Evolutionary conservation across 1,140 invertebrate genomes (phyloP).

Genomic region (Neocloeon triangulifer): DNA sequence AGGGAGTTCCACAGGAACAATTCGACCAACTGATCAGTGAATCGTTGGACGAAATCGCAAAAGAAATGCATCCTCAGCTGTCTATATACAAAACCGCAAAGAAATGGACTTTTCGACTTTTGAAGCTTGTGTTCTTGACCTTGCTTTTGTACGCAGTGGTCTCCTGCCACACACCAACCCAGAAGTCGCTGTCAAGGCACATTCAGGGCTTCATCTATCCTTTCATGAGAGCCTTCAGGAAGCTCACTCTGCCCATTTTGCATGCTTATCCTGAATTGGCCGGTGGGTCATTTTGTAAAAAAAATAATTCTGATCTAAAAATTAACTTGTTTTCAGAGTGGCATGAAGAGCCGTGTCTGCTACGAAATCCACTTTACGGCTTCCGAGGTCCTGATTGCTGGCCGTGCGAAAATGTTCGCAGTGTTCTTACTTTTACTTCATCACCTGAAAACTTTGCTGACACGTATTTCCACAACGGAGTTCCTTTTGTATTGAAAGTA

Average conservation of each 20-base stretch:
- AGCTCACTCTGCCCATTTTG: constrained; percentile 34
- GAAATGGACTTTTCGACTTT: constrained; percentile 7
- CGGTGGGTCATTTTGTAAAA: constrained; percentile 20
- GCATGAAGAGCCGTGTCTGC: constrained; percentile 54
- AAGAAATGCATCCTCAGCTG: constrained; percentile 8
- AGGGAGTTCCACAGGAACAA: constrained; percentile 22
- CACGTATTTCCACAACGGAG: constrained; percentile 16
- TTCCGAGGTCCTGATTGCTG: constrained; percentile 49
- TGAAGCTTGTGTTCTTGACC: constrained; percentile 11
- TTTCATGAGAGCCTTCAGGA: constrained; percentile 29
- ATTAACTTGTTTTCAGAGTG: constrained; percentile 26
- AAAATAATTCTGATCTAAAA: constrained; percentile 1
- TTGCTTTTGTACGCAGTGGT: constrained; percentile 14
- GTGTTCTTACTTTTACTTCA: constrained; percentile 26
- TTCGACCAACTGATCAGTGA: constrained; percentile 24
- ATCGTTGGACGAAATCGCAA: constrained; percentile 20
- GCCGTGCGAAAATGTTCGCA: constrained; percentile 40
- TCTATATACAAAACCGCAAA: constrained; percentile 7
- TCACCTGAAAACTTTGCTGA: constrained; percentile 13
- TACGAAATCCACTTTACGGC: constrained; percentile 51
- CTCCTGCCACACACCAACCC: constrained; percentile 21
- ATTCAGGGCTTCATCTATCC: constrained; percentile 46
- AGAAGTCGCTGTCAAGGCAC: constrained; percentile 30
- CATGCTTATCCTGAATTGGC: constrained; percentile 32
- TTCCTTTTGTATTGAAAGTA: constrained; percentile 18